phyloP scores from a whole-genome alignment of 2,797 vertebrate species.

The Bufotes viridis region DNA sequence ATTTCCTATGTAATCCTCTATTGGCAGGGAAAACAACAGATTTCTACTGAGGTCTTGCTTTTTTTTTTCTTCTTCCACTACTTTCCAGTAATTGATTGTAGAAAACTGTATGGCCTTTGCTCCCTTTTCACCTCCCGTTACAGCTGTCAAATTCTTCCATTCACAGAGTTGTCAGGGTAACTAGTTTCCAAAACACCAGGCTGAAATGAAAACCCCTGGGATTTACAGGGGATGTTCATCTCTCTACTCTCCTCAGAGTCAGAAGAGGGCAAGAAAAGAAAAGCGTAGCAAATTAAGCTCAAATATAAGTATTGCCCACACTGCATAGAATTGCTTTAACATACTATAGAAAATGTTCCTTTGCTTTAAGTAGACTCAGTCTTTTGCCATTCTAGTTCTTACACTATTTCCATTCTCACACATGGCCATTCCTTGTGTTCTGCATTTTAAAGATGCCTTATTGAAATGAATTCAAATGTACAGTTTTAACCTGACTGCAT shows the following conservation, averaged over 20 bases:
- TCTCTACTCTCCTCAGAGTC: constrained; percentile 35
- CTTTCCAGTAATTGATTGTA: constrained; percentile 55
- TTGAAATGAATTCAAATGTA: background rate
- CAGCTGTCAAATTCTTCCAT: constrained; percentile 52
- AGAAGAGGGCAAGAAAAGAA: constrained; percentile 48
- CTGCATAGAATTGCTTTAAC: constrained; percentile 29
- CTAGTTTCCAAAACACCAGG: constrained; percentile 56
- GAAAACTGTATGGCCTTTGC: constrained; percentile 51
- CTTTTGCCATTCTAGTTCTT: background rate
- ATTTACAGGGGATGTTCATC: constrained; percentile 51
- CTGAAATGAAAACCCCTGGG: constrained; percentile 53
- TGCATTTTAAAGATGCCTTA: constrained; percentile 22
- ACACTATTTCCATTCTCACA: background rate
- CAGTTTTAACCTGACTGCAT: background rate
- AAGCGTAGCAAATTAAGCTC: constrained; percentile 49
- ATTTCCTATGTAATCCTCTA: constrained; percentile 38
- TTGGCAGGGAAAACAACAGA: constrained; percentile 21
- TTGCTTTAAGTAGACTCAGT: constrained; percentile 8
- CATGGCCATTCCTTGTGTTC: background rate
- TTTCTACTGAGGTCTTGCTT: background rate
- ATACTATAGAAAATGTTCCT: constrained; percentile 9
- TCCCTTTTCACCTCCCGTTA: constrained; percentile 50
- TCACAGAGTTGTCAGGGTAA: constrained; percentile 61
- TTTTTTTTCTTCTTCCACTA: background rate
- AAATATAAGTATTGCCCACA: constrained; percentile 37